A percentile compares a stretch with the other conserved stretches of the same genome.
Conservation (phyloP, 2,888 invertebrate species). For the Palloptera scutellata region DNA sequence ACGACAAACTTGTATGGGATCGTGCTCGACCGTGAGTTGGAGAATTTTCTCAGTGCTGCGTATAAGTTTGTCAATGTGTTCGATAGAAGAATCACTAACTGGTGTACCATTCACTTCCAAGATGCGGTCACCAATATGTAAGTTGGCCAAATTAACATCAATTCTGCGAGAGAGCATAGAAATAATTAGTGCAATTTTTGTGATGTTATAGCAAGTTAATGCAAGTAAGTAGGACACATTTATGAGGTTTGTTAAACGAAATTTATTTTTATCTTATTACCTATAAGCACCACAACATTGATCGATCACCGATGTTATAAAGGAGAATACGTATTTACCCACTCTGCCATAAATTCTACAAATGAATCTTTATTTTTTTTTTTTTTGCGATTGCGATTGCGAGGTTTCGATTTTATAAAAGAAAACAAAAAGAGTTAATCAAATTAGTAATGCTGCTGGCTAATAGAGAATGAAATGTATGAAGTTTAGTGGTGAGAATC, state of each 20-base stretch:
- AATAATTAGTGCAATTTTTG: background rate
- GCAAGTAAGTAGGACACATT: background rate
- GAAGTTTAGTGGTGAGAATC: too few relatives aligned
- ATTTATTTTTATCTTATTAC: conserved; percentile 61
- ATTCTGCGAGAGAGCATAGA: conserved; percentile 68
- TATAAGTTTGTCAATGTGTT: conserved; percentile 79
- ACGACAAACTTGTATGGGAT: conserved; percentile 77
- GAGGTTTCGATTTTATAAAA: conserved; percentile 14
- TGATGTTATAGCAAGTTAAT: background rate
- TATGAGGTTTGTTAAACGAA: background rate
- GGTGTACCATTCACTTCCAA: conserved; percentile 93
- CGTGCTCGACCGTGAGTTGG: conserved; percentile 90
- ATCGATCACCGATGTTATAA: conserved; percentile 76
- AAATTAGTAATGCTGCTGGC: conserved; percentile 9
- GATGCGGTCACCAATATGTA: conserved; percentile 92
- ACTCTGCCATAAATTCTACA: conserved; percentile 75
- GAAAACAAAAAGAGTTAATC: conserved; percentile 18
- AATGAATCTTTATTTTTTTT: conserved; percentile 46
- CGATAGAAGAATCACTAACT: conserved; percentile 79
- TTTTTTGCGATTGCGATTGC: conserved; percentile 26
- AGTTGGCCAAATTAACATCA: conserved; percentile 81
- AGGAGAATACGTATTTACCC: conserved; percentile 74
- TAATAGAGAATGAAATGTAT: background rate
- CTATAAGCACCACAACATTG: conserved; percentile 76
- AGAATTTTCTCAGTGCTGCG: conserved; percentile 76